Percentiles rank a stretch among this genome's conserved stretches.
Conservation (phyloP, 2,113 vertebrate species). For the Gracilinanus agilis region DNA sequence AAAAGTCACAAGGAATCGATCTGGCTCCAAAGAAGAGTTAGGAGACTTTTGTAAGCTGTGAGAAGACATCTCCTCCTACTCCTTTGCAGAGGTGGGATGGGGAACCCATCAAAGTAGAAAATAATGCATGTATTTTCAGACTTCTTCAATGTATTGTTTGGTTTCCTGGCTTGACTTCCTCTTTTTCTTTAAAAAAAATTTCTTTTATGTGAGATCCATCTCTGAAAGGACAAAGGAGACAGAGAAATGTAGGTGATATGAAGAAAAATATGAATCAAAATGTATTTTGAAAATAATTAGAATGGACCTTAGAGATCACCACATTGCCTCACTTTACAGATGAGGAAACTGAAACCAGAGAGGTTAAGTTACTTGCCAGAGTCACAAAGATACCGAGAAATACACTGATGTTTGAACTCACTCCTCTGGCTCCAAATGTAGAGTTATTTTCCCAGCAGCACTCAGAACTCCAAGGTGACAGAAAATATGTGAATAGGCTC, state of each 20-base stretch:
- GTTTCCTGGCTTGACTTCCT: neutral
- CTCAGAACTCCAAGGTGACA: neutral
- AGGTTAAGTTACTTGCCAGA: neutral
- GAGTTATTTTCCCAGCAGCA: neutral
- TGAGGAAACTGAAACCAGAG: neutral
- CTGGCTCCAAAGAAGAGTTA: neutral
- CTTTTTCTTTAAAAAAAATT: neutral
- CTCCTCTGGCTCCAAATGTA: neutral
- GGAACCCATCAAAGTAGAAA: neutral
- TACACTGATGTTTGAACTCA: neutral
- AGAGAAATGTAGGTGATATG: neutral
- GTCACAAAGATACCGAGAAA: neutral
- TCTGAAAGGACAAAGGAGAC: neutral
- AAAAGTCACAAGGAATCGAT: neutral
- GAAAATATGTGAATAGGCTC: neutral
- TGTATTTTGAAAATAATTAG: too few species aligned
- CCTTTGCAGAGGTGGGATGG: neutral
- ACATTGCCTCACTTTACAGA: neutral
- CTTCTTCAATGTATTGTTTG: neutral
- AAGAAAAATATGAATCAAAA: too few species aligned
- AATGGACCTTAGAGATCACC: neutral
- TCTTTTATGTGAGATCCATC: neutral
- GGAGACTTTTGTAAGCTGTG: neutral
- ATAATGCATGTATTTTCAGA: neutral
- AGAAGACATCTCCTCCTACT: neutral